Base-by-base conservation (phyloP, 1,140 invertebrate species). In the Camponotus pennsylvanicus region DNA sequence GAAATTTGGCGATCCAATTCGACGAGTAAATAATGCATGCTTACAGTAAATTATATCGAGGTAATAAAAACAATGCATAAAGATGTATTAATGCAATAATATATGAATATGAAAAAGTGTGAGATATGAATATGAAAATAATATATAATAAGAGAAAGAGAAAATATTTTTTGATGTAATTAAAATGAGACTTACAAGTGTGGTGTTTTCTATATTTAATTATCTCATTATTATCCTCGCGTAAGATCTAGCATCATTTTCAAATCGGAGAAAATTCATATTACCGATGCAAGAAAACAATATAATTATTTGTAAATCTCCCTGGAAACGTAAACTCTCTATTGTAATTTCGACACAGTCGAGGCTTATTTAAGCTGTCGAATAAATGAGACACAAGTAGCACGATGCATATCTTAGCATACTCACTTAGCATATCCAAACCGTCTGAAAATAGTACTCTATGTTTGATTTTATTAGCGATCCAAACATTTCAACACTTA, bases 261-360 rank as follows among this genome's bases (percentile, higher is more conserved):
- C 18, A 27, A 27, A 27, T 5, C 49, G 18, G 49, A 52, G 49
- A 52, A 15, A 52, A 52, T 52, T 52, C 13, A 49, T 7, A 63
- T 27, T 64, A 13, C 34, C 4, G 11, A 78, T 37, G 7, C 45
- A 37, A 18, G 63, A 4, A 37, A 79, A 8, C n/a, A n/a, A n/a
- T 27, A 37, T 37, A 67, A 79, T 79, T 79, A 67, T 79, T 79
- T 67, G 3, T 79, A 40, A 61, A 79, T 15, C 76, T n/a, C 45
- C 27, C 42, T 52, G 45, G 42, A 79, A 79, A 79, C 2, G 52
- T 42, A 79, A 79, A 67, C 76, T 21, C 40, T 63, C 61, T 21
- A 45, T 27, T 55, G 76, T 67, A 67, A 67, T 79, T 67, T 67
- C 13, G 76, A 78, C 42, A 27, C 32, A 11, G 11, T 7, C 37